Conservation (phyloP, 2,888 invertebrate genomes). For the Lamellibrachia columna region DNA sequence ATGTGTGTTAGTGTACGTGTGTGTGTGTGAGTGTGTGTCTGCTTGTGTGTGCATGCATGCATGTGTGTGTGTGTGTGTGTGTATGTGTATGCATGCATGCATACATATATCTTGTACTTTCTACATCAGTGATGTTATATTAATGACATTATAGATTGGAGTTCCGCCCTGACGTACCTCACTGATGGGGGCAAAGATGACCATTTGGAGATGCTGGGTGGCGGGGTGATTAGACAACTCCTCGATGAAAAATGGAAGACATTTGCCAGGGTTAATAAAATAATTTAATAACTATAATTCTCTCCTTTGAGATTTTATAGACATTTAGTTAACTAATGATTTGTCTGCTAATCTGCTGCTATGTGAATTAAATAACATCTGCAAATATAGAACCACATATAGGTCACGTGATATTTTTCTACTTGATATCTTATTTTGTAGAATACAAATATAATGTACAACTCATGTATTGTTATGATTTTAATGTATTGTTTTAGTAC, state of each 20-base stretch:
- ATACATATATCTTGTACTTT: neutral
- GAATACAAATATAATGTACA: too few relatives aligned
- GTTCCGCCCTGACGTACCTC: conserved; percentile 96
- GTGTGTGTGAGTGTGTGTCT: neutral
- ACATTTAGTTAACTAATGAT: neutral
- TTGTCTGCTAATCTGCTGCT: neutral
- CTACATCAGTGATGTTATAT: neutral
- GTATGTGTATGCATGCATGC: neutral
- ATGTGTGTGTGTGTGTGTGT: neutral
- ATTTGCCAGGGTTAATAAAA: conserved; percentile 81
- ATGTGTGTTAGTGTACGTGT: neutral
- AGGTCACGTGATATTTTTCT: neutral
- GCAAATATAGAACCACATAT: neutral
- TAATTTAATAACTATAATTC: neutral
- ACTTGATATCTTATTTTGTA: too few relatives aligned
- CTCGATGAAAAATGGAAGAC: conserved; percentile 99
- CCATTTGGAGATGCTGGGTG: conserved; percentile 98
- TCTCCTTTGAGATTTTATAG: neutral
- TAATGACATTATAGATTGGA: conserved; percentile 80
- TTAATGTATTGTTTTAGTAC: neutral
- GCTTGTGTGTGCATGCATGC: neutral
- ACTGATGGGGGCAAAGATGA: conserved; percentile 96
- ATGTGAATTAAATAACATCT: neutral
- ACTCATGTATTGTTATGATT: neutral
- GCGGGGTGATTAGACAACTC: conserved; percentile 95